Evolutionary conservation across 2,113 vertebrate genomes (phyloP).

Genomic region (Peromyscus polionotus): DNA sequence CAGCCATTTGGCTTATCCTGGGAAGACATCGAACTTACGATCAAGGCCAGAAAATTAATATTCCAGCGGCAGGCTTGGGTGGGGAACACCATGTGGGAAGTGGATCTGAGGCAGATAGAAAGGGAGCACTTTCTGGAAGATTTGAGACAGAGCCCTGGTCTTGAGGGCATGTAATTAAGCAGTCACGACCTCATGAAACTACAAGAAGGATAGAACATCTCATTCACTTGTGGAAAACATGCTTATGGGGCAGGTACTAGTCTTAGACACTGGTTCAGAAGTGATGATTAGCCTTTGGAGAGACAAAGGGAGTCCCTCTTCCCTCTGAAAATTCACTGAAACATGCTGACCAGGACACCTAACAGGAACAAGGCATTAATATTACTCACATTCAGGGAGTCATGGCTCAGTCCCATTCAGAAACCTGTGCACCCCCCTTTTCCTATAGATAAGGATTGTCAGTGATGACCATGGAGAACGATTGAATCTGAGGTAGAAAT

Average conservation of each 20-base stretch:
- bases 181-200: background rate
- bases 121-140: background rate
- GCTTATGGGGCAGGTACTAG: too few species aligned
- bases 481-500: background rate
- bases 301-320: background rate
- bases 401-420: background rate
- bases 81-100: too few species aligned
- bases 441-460: background rate
- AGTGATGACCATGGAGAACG: background rate
- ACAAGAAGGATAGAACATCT: background rate
- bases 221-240: fast-evolving
- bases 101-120: background rate
- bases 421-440: background rate
- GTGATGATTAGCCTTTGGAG: background rate
- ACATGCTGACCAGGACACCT: background rate
- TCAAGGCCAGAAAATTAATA: background rate
- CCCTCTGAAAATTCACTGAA: background rate
- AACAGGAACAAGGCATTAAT: too few species aligned
- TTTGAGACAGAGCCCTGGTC: background rate
- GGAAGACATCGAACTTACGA: background rate
- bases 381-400: background rate
- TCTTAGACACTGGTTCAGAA: background rate
- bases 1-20: background rate
- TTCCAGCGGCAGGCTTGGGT: background rate
- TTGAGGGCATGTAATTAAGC: background rate